These are phyloP conservation scores for Anolis carolinensis DNA, from an alignment of 2,113 vertebrate species.

Conservation along the genomic window DNA sequence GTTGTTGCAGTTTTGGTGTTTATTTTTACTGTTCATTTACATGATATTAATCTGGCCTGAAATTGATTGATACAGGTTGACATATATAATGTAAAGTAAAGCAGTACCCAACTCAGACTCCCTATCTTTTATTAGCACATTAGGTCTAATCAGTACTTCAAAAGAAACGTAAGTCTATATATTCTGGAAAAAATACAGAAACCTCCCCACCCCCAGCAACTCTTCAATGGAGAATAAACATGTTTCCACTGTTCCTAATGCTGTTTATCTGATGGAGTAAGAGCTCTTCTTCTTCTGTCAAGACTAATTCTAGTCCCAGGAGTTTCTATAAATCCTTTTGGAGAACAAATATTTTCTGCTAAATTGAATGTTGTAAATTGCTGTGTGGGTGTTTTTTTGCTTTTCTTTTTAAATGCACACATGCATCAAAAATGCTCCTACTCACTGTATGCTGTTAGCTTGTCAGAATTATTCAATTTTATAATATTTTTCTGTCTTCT, in stretches of 20 bases:
- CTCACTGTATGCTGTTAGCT: too few species aligned
- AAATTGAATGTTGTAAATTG: constrained; percentile 24
- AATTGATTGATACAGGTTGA: too few species aligned
- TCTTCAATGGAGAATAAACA: background rate
- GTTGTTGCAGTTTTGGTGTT: too few species aligned
- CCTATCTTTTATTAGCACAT: too few species aligned
- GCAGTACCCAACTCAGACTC: too few species aligned
- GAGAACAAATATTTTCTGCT: constrained; percentile 15
- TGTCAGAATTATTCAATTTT: background rate
- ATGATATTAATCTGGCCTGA: too few species aligned
- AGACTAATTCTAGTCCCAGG: background rate
- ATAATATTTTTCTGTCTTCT: background rate
- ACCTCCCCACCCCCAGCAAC: background rate
- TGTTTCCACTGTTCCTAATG: background rate
- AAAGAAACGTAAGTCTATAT: background rate
- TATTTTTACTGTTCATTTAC: too few species aligned
- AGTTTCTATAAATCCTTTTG: background rate
- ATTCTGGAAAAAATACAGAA: background rate
- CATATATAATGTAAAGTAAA: background rate
- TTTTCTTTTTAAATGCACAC: background rate
- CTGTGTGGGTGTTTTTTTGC: background rate
- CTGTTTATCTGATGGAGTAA: background rate
- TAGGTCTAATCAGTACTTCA: too few species aligned
- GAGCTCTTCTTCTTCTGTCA: constrained; percentile 5
- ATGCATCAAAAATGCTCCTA: background rate